phyloP scores from a whole-genome alignment of 2,797 vertebrate genomes.

The Chiroxiphia lanceolata region DNA sequence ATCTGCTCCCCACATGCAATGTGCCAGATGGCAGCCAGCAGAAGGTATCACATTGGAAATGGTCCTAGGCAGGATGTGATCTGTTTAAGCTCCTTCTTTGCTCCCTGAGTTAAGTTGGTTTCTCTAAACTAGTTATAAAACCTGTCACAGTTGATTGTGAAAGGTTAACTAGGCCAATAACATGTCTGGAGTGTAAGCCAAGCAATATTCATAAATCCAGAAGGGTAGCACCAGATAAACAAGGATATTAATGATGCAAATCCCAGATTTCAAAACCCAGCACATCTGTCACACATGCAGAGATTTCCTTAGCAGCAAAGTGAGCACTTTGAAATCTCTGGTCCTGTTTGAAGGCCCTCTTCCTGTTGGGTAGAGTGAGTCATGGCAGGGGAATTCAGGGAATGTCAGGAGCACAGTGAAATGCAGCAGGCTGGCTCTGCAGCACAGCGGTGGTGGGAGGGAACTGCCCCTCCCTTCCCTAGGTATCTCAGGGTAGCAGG shows the following conservation, averaged over 20 bases:
- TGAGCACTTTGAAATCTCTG: background rate
- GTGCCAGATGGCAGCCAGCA: background rate
- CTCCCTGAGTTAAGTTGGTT: background rate
- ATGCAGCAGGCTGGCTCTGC: background rate
- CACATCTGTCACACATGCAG: background rate
- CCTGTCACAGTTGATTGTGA: background rate
- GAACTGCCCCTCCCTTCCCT: background rate
- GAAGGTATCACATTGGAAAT: background rate
- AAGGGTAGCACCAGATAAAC: background rate
- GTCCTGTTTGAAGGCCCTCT: background rate
- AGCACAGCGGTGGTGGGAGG: background rate
- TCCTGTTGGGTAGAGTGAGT: constrained; percentile 8
- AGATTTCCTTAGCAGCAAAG: background rate
- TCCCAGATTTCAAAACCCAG: background rate
- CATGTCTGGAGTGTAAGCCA: background rate
- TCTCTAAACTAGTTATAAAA: background rate
- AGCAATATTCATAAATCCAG: background rate
- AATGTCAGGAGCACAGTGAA: constrained; percentile 8
- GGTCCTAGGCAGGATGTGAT: background rate
- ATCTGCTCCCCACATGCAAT: background rate
- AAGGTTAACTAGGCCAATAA: background rate
- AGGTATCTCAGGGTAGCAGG: background rate
- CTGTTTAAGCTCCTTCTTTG: background rate
- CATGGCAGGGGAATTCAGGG: background rate
- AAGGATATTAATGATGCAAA: background rate